A percentile compares a stretch with the other conserved stretches of the same genome.
phyloP scores from a whole-genome alignment of 2,888 invertebrate species.

The Patella pellucida region DNA sequence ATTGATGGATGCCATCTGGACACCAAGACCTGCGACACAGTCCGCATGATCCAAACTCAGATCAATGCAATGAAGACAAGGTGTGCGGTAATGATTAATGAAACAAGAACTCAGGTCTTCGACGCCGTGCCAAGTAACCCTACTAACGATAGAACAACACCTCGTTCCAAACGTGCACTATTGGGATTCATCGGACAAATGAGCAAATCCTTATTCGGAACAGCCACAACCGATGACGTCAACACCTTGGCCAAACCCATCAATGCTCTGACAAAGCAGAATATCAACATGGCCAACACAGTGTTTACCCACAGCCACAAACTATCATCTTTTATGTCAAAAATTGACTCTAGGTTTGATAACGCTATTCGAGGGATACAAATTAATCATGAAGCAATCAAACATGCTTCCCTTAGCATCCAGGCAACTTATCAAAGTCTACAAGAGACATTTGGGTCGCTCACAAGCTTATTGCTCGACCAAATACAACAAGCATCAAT shows the following conservation, averaged over 20 bases:
- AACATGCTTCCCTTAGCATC: not conserved
- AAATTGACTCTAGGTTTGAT: not conserved
- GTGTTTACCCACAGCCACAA: not conserved
- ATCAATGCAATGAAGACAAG: too few species aligned
- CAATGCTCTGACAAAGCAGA: slow-evolving; percentile 2
- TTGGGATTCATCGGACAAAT: not conserved
- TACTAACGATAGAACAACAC: too few species aligned
- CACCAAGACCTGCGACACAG: too few species aligned
- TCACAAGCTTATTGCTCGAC: not conserved
- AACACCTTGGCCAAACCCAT: not conserved
- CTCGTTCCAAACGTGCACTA: not conserved
- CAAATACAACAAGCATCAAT: not conserved
- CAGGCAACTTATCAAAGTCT: not conserved
- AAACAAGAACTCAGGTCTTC: too few species aligned
- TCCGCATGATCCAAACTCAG: too few species aligned
- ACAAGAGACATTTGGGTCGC: not conserved
- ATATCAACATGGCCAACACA: not conserved
- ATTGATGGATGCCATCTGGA: too few species aligned
- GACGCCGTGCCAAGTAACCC: too few species aligned
- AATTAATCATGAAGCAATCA: not conserved
- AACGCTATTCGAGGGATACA: not conserved
- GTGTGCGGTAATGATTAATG: too few species aligned
- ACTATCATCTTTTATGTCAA: not conserved
- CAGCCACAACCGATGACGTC: slow-evolving; percentile 8
- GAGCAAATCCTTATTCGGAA: not conserved